phyloP scores from a whole-genome alignment of 2,888 invertebrate genomes.

The Trissolcus japonicus region DNA sequence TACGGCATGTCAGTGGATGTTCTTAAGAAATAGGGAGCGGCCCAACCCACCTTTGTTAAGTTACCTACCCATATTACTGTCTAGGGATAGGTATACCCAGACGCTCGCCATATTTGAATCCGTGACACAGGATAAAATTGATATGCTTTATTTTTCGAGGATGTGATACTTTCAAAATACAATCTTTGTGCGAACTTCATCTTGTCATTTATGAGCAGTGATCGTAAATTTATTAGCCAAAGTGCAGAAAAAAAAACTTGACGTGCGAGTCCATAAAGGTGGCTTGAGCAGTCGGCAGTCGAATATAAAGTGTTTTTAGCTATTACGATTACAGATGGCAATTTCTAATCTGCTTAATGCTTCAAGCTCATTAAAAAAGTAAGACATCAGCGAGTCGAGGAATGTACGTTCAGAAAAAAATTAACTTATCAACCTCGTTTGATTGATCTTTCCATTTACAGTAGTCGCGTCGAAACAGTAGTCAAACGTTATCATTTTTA shows the following conservation, averaged over 20 bases:
- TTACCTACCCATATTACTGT: constrained; percentile 73
- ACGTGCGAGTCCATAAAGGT: no score
- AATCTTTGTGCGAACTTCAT: no score
- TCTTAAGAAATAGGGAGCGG: constrained; percentile 72
- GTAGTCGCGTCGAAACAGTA: neutral
- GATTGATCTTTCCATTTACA: no score
- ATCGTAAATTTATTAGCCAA: neutral
- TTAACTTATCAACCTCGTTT: neutral
- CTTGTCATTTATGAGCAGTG: no score
- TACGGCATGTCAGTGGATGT: constrained; percentile 64
- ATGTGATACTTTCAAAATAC: no score
- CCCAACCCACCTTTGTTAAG: constrained; percentile 69
- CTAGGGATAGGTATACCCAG: constrained; percentile 65
- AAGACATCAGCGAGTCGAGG: no score
- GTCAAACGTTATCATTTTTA: neutral
- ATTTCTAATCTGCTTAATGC: no score
- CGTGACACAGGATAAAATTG: constrained; percentile 66
- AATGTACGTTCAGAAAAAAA: neutral
- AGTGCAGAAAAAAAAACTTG: neutral
- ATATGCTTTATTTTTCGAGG: neutral
- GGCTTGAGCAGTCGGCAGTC: no score
- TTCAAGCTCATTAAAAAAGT: no score
- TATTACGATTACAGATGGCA: no score
- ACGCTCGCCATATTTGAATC: constrained; percentile 68
- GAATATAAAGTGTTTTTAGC: no score